phyloP scores from a whole-genome alignment of 2,888 invertebrate genomes.

The Euproctis similis region DNA sequence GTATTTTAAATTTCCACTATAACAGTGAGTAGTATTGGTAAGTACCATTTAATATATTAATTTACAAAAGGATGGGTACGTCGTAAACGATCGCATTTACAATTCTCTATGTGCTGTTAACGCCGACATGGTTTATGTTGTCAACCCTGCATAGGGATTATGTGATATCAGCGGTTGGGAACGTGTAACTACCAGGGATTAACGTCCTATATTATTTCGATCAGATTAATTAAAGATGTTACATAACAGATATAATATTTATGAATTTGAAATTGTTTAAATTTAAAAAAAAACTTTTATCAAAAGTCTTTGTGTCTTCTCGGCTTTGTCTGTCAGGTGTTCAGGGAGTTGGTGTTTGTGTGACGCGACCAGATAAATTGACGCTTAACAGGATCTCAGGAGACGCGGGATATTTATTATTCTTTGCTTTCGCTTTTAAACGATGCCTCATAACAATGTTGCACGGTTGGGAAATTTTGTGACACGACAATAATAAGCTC shows the following conservation, averaged over 20 bases:
- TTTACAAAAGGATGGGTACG: conserved; percentile 13
- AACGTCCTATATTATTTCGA: conserved; percentile 16
- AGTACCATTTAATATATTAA: conserved; percentile 21
- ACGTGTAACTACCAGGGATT: conserved; percentile 12
- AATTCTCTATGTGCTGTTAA: conserved; percentile 28
- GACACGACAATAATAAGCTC: no score
- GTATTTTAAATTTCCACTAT: no score
- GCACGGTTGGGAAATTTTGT: no score
- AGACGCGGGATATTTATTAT: not conserved
- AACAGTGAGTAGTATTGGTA: no score
- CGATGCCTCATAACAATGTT: no score
- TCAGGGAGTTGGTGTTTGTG: no score
- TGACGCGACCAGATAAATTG: not conserved
- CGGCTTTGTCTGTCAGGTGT: no score
- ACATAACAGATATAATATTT: no score
- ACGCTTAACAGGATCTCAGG: not conserved
- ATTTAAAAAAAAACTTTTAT: no score
- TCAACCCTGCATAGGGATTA: conserved; percentile 23
- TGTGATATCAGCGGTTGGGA: conserved; percentile 13
- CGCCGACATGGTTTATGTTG: conserved; percentile 18
- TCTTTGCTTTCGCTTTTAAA: not conserved
- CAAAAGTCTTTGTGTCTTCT: no score
- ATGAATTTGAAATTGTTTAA: no score
- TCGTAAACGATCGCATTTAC: conserved; percentile 20
- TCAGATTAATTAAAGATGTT: conserved; percentile 7